A percentile compares a stretch with the other conserved stretches of the same genome.
phyloP scores from a whole-genome alignment of 2,888 invertebrate genomes.

The Acronicta aceris region DNA sequence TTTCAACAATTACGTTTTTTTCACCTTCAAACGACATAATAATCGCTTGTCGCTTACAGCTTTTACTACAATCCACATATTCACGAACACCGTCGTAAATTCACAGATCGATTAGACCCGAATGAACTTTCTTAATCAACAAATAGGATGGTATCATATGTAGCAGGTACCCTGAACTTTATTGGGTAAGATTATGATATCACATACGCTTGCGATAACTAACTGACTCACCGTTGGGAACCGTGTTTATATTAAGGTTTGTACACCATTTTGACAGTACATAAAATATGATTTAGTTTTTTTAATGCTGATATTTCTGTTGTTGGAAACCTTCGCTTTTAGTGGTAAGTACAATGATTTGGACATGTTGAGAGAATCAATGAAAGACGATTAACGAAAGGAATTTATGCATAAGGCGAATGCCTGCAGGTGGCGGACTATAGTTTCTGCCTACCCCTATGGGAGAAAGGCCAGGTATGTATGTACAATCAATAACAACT shows the following conservation, averaged over 20 bases:
- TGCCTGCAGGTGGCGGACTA: no score
- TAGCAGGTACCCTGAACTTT: conserved; percentile 30
- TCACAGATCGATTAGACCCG: conserved; percentile 48
- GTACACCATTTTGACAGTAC: background rate
- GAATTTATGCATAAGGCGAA: no score
- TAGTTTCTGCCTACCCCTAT: no score
- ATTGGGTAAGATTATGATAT: conserved; percentile 24
- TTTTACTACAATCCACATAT: conserved; percentile 14
- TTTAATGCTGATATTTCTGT: no score
- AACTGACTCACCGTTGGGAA: conserved; percentile 9
- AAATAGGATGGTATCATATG: conserved; percentile 59
- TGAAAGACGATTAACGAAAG: no score
- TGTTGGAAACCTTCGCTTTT: no score
- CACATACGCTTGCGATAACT: background rate
- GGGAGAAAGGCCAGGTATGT: no score
- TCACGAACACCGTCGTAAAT: conserved; percentile 51
- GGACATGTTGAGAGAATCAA: no score
- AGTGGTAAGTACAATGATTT: no score
- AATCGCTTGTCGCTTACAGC: background rate
- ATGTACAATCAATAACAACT: no score
- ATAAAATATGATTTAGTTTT: background rate
- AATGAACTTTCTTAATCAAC: conserved; percentile 63
- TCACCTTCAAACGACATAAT: background rate
- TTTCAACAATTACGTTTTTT: no score
- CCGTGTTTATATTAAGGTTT: background rate